These are phyloP conservation scores for Brenthis ino DNA, from an alignment of 2,888 invertebrate genomes.

Conservation along the genomic window DNA sequence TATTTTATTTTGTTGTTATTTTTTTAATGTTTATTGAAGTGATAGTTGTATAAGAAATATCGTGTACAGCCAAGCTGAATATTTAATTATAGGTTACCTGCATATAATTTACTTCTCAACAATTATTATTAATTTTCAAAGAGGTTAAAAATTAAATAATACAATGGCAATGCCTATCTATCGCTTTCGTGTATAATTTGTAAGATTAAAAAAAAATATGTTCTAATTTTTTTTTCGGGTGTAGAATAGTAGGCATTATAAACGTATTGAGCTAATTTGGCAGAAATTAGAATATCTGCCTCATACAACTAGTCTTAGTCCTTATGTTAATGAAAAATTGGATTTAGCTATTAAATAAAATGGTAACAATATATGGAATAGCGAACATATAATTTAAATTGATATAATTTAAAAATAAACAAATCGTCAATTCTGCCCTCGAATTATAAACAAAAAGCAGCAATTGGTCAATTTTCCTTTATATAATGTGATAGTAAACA, in stretches of 20 bases:
- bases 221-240: constrained; percentile 10
- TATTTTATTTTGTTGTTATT: constrained; percentile 57
- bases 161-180: background rate
- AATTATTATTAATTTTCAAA: constrained; percentile 6
- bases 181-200: background rate
- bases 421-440: constrained; percentile 37
- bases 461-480: constrained; percentile 59
- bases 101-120: constrained; percentile 22
- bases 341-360: constrained; percentile 24
- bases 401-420: constrained; percentile 6
- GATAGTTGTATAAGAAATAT: constrained; percentile 34
- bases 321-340: constrained; percentile 29
- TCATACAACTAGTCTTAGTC: constrained; percentile 40
- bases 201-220: background rate
- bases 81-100: constrained; percentile 22
- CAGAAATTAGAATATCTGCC: constrained; percentile 28
- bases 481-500: constrained; percentile 69
- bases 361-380: constrained; percentile 10
- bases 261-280: constrained; percentile 20
- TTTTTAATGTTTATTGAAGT: constrained; percentile 44
- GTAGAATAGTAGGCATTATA: constrained; percentile 17
- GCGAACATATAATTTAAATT: background rate
- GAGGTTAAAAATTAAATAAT: background rate
- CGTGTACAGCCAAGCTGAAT: constrained; percentile 40
- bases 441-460: constrained; percentile 31